Percentiles rank a stretch among this genome's conserved stretches.
Evolutionary conservation across 1,140 invertebrate genomes (phyloP).

Genomic region (Diabrotica virgifera): DNA sequence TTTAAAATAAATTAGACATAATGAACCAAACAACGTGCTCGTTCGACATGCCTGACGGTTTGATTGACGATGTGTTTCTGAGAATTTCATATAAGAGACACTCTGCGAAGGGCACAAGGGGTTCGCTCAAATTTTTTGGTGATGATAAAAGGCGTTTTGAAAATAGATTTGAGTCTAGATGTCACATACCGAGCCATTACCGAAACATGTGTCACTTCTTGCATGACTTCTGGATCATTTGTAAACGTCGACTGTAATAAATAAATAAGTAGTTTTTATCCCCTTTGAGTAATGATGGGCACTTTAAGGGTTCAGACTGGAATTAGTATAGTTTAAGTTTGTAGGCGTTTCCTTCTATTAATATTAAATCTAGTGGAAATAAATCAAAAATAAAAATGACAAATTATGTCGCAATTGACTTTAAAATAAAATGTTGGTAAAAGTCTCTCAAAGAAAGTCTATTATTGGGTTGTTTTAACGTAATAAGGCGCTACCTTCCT

Average conservation of each 20-base stretch:
- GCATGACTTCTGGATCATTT: background rate
- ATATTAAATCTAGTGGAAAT: too few relatives aligned
- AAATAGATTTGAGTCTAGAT: background rate
- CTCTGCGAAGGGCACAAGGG: background rate
- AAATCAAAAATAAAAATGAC: too few relatives aligned
- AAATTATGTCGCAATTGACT: too few relatives aligned
- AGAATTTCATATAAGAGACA: background rate
- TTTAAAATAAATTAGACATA: background rate
- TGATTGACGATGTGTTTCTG: background rate
- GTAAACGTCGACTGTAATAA: background rate
- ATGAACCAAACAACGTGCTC: background rate
- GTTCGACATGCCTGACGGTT: background rate
- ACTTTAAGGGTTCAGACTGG: too few relatives aligned
- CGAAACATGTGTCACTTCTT: background rate
- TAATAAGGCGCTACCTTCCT: too few relatives aligned
- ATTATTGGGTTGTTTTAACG: too few relatives aligned
- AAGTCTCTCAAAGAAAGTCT: too few relatives aligned
- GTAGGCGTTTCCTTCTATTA: too few relatives aligned
- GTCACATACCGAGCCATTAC: background rate
- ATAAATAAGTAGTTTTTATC: too few relatives aligned
- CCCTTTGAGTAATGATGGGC: too few relatives aligned
- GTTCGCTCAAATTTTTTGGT: background rate
- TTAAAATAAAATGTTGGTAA: too few relatives aligned
- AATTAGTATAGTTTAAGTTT: too few relatives aligned
- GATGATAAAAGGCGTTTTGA: background rate